Evolutionary conservation across 92 coral and sea anemone species (phyloP).

Genomic region (Virgularia gustaviana): DNA sequence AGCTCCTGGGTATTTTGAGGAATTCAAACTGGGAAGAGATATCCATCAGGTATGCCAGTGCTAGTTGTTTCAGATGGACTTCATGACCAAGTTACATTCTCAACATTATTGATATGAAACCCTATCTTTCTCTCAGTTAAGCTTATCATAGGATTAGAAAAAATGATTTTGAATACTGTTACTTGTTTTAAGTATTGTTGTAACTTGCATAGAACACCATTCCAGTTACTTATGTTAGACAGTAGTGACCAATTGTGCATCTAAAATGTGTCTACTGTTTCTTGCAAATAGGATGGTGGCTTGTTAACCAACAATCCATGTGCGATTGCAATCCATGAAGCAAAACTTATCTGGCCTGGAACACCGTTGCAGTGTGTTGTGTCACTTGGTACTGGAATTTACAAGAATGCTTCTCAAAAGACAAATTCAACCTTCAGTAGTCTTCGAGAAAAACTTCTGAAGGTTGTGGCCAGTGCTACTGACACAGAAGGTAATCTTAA

Average conservation of each 20-base stretch:
- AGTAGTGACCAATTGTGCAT: too few species aligned
- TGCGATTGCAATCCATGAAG: conserved; percentile 90
- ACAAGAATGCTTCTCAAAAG: conserved; percentile 72
- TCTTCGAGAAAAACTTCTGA: conserved; percentile 81
- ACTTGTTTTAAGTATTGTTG: too few species aligned
- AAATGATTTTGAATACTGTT: too few species aligned
- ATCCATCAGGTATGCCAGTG: conserved; percentile 74
- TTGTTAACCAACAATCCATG: conserved; percentile 87
- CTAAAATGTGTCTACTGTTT: too few species aligned
- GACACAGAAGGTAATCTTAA: conserved; percentile 77
- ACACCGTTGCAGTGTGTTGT: conserved; percentile 90
- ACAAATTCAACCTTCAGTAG: conserved; percentile 69
- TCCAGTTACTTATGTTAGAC: too few species aligned
- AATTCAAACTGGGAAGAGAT: conserved; percentile 75
- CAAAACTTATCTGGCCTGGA: conserved; percentile 88
- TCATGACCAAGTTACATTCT: too few species aligned
- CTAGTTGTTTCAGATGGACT: too few species aligned
- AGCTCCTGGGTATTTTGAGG: conserved; percentile 97
- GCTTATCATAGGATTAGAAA: too few species aligned
- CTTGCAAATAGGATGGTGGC: conserved; percentile 99
- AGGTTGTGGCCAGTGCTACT: conserved; percentile 96
- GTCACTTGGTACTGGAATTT: conserved; percentile 91
- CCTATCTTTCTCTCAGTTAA: too few species aligned
- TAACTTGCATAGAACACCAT: too few species aligned
- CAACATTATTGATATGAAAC: too few species aligned